Conservation (phyloP, 2,888 invertebrate genomes). For the Elegia similella region DNA sequence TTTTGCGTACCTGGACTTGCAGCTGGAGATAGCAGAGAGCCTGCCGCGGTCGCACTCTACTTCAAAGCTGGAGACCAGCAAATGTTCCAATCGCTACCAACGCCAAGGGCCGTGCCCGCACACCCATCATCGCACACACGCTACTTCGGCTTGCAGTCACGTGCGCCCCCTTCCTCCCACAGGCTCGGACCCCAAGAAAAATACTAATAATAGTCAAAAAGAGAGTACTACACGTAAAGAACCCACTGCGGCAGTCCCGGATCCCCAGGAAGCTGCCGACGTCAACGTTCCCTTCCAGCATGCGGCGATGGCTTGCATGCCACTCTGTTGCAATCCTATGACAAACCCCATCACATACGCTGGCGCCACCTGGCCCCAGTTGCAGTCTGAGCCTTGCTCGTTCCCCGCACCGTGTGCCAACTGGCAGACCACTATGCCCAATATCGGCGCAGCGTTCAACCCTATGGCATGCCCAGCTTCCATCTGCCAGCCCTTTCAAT, state of each 20-base stretch:
- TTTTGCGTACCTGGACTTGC: neutral
- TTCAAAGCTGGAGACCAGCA: neutral
- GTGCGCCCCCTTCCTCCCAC: neutral
- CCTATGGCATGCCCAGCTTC: neutral
- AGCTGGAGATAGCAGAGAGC: neutral
- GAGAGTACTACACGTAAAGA: neutral
- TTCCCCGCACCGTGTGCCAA: neutral
- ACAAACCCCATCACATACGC: constrained; percentile 2
- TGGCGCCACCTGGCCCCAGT: neutral
- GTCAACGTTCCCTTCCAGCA: neutral
- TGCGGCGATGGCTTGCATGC: constrained; percentile 5
- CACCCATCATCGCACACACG: neutral
- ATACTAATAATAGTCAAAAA: neutral
- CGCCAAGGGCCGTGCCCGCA: neutral
- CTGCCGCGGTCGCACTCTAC: neutral
- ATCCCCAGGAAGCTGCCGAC: neutral
- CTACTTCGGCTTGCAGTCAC: neutral
- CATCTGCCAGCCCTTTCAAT: constrained; percentile 15
- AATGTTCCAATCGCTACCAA: neutral
- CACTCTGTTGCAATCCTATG: neutral
- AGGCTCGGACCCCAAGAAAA: neutral
- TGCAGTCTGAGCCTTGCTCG: neutral
- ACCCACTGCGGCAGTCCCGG: neutral
- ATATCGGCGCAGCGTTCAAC: neutral
- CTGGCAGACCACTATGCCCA: neutral